These are phyloP conservation scores for Cryptophagus acutangulus DNA, from an alignment of 2,888 invertebrate species.

Conservation along the genomic window DNA sequence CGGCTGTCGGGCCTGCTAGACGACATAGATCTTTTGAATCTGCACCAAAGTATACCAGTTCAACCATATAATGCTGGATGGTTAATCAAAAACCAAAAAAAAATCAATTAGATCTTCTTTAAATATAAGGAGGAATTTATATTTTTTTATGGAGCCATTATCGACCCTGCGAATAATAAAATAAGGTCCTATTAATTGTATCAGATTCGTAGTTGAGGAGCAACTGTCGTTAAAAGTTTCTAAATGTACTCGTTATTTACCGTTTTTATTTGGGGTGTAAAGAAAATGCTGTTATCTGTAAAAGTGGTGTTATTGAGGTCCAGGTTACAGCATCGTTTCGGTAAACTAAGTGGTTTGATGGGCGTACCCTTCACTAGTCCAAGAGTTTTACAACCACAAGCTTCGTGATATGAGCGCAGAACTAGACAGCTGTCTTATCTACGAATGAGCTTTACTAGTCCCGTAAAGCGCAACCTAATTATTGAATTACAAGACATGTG, in stretches of 20 bases:
- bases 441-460: constrained; percentile 13
- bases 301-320: constrained; percentile 23
- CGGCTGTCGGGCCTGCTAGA: constrained; percentile 28
- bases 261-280: background rate
- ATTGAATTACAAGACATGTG: constrained; percentile 20
- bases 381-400: constrained; percentile 24
- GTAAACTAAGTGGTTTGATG: constrained; percentile 25
- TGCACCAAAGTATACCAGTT: too few species aligned
- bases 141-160: too few species aligned
- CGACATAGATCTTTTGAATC: too few species aligned
- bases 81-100: too few species aligned
- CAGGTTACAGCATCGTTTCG: constrained; percentile 21
- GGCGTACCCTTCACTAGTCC: constrained; percentile 21
- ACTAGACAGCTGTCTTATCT: constrained; percentile 31
- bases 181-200: too few species aligned
- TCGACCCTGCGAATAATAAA: too few species aligned
- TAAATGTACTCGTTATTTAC: background rate
- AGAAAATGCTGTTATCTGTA: constrained; percentile 19
- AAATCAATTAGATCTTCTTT: too few species aligned
- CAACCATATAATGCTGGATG: too few species aligned
- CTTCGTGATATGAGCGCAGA: constrained; percentile 20
- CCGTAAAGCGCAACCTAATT: constrained; percentile 25
- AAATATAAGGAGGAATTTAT: too few species aligned
- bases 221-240: background rate
- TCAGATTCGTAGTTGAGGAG: too few species aligned